Conservation (phyloP, 2,888 invertebrate species). For the Digitonthophagus gazella region DNA sequence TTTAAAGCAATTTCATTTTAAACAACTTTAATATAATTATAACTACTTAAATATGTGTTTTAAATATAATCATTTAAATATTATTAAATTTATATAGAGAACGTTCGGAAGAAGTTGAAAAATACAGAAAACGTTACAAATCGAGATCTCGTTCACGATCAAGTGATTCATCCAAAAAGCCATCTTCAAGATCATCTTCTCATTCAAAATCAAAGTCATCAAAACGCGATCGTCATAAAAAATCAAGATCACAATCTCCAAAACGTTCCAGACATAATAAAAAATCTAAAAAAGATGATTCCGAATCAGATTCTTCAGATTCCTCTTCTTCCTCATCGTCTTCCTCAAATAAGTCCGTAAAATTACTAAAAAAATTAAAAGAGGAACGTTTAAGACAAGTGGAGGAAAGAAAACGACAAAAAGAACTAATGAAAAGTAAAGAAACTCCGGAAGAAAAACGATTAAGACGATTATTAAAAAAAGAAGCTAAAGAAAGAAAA, state of each 20-base stretch:
- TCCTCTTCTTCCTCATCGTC: conserved; percentile 19
- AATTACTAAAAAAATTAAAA: conserved; percentile 70
- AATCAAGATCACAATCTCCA: conserved; percentile 9
- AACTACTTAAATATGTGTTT: not conserved
- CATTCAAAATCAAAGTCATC: conserved; percentile 14
- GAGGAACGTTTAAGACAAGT: conserved; percentile 65
- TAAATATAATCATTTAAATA: not conserved
- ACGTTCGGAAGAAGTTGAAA: not conserved
- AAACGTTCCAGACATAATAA: conserved; percentile 2
- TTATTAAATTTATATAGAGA: not conserved
- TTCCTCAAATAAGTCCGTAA: conserved; percentile 57
- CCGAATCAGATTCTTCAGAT: conserved; percentile 10
- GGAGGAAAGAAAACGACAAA: conserved; percentile 66
- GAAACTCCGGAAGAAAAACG: conserved; percentile 96
- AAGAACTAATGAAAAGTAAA: conserved; percentile 77
- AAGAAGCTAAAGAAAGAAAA: conserved; percentile 84
- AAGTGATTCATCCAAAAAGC: not conserved
- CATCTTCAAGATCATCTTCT: not conserved
- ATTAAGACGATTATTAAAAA: conserved; percentile 78
- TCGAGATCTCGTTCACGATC: conserved; percentile 19
- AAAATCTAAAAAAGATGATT: conserved; percentile 8
- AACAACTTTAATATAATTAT: too few relatives aligned
- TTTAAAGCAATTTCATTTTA: too few relatives aligned
- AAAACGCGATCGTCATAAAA: not conserved
- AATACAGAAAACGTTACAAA: not conserved